Evolutionary conservation across 2,888 invertebrate species (phyloP).

Genomic region (Lissonota sp.): DNA sequence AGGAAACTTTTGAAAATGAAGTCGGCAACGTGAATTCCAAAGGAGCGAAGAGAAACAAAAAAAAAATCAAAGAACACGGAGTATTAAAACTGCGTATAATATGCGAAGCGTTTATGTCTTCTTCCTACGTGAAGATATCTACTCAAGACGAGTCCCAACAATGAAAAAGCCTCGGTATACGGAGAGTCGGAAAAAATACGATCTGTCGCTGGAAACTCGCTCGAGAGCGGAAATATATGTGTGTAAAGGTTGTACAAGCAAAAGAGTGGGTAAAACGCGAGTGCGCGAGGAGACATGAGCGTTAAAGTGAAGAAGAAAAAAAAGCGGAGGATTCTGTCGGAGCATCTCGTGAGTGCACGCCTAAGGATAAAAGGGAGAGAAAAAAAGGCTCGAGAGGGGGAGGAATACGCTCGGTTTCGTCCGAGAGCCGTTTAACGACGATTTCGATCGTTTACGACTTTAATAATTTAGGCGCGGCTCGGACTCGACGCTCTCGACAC

Average conservation of each 20-base stretch:
- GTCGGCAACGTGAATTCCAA: slow-evolving; percentile 39
- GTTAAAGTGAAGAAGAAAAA: slow-evolving; percentile 45
- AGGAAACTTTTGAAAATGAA: slow-evolving; percentile 27
- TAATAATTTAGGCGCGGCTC: slow-evolving; percentile 83
- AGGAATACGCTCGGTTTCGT: slow-evolving; percentile 70
- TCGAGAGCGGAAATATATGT: slow-evolving; percentile 42
- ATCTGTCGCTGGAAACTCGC: slow-evolving; percentile 62
- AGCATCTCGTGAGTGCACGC: slow-evolving; percentile 30
- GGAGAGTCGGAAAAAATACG: slow-evolving; percentile 50
- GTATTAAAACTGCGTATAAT: slow-evolving; percentile 14
- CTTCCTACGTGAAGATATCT: slow-evolving; percentile 31
- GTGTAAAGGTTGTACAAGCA: slow-evolving; percentile 16
- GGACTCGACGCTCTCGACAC: slow-evolving; percentile 82
- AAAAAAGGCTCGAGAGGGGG: slow-evolving; percentile 63
- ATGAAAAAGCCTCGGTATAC: slow-evolving; percentile 58
- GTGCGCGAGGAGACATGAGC: slow-evolving; percentile 52
- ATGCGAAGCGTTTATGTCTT: background rate
- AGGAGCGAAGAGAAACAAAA: slow-evolving; percentile 7
- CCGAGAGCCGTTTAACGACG: slow-evolving; percentile 82
- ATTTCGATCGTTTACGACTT: slow-evolving; percentile 83
- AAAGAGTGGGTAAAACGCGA: slow-evolving; percentile 45
- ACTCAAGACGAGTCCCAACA: slow-evolving; percentile 47
- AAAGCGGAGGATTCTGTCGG: slow-evolving; percentile 40
- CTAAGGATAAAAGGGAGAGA: slow-evolving; percentile 43
- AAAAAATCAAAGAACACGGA: slow-evolving; percentile 20